phyloP scores from a whole-genome alignment of 2,113 vertebrate species.

The Mustela nigripes region DNA sequence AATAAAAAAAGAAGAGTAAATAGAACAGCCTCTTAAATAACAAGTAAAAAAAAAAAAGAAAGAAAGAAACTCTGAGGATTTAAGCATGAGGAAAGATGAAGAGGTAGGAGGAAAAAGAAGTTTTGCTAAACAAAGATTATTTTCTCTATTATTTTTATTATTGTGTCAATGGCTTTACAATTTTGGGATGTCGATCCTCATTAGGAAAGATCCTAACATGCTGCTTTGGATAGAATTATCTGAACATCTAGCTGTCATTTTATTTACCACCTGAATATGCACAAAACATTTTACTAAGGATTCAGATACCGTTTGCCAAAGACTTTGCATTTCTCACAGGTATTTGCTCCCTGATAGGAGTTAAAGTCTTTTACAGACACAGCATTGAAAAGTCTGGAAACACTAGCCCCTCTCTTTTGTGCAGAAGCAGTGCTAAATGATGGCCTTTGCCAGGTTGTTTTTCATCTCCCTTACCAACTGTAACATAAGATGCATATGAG shows the following conservation, averaged over 20 bases:
- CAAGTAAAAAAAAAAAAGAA: not conserved
- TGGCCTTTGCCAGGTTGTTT: not conserved
- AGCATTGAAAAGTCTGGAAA: not conserved
- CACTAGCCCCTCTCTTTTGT: not conserved
- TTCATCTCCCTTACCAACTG: slow-evolving; percentile 52
- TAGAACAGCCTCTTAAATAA: not conserved
- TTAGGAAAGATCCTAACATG: not conserved
- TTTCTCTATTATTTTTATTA: not conserved
- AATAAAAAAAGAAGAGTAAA: not conserved
- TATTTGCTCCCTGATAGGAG: not conserved
- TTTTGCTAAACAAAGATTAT: not conserved
- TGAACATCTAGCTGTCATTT: not conserved
- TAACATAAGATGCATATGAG: slow-evolving; percentile 54
- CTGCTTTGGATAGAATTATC: not conserved
- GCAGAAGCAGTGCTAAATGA: not conserved
- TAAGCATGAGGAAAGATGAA: not conserved
- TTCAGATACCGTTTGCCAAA: not conserved
- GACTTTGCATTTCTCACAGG: not conserved
- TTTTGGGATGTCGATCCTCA: accelerated
- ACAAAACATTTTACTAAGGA: not conserved
- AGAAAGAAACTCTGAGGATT: not conserved
- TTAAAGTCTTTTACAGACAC: not conserved
- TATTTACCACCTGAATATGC: not conserved
- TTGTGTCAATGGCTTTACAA: not conserved
- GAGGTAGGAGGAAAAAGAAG: not conserved